phyloP scores from a whole-genome alignment of 2,888 invertebrate genomes.

The Pterostichus madidus region DNA sequence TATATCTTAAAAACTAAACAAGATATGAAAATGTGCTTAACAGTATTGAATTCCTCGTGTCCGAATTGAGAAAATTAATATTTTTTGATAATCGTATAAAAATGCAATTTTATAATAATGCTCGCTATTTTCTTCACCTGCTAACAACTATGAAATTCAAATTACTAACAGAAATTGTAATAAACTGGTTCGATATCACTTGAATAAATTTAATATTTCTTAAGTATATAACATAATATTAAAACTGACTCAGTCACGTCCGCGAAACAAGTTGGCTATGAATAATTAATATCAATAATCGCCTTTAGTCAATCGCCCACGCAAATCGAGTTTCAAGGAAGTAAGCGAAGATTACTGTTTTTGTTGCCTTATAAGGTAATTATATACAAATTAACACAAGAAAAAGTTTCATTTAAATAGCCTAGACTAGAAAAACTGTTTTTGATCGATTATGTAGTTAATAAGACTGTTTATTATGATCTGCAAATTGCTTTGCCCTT shows the following conservation, averaged over 20 bases:
- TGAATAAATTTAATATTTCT: too few relatives aligned
- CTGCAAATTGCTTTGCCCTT: conserved; percentile 29
- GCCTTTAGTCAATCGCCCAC: conserved; percentile 41
- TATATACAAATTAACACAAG: conserved; percentile 35
- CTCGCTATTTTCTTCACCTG: too few relatives aligned
- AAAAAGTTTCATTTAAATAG: conserved; percentile 42
- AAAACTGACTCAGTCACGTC: not conserved
- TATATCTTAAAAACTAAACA: too few relatives aligned
- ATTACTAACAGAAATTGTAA: too few relatives aligned
- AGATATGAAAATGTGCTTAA: too few relatives aligned
- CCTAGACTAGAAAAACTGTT: conserved; percentile 8
- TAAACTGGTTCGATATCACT: too few relatives aligned
- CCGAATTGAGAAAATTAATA: too few relatives aligned
- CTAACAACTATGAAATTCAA: too few relatives aligned
- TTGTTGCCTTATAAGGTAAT: conserved; percentile 48
- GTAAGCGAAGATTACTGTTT: conserved; percentile 46
- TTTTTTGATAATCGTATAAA: too few relatives aligned
- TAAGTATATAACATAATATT: too few relatives aligned
- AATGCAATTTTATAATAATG: too few relatives aligned
- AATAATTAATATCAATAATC: conserved; percentile 49
- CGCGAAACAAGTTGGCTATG: conserved; percentile 14
- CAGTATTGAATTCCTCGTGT: too few relatives aligned
- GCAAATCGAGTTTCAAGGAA: conserved; percentile 14
- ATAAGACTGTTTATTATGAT: conserved; percentile 38
- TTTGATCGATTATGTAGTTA: conserved; percentile 45